phyloP scores from a whole-genome alignment of 1,140 invertebrate species.

The Listronotus oregonensis region DNA sequence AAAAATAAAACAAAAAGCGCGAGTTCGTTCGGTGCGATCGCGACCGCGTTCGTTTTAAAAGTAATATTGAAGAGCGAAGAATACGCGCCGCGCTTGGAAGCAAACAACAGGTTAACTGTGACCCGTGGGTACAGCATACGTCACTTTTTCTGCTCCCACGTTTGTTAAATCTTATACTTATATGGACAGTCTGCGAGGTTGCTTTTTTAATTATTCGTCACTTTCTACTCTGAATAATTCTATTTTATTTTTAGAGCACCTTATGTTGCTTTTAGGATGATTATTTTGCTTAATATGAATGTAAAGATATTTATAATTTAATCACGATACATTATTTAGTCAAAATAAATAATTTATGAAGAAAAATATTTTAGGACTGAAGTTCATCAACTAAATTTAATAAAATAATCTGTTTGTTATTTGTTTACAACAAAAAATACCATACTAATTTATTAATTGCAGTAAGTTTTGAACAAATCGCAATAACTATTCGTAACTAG shows the following conservation, averaged over 20 bases:
- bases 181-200: constrained; percentile 46
- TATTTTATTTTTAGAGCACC: constrained; percentile 15
- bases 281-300: constrained; percentile 5
- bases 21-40: constrained; percentile 34
- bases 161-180: constrained; percentile 47
- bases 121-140: constrained; percentile 37
- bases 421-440: too few relatives aligned
- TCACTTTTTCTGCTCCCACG: constrained; percentile 42
- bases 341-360: too few relatives aligned
- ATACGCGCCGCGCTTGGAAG: constrained; percentile 12
- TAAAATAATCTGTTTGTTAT: too few relatives aligned
- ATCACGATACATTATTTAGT: too few relatives aligned
- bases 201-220: constrained; percentile 35
- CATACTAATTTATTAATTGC: too few relatives aligned
- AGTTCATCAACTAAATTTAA: too few relatives aligned
- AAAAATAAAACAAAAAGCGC: constrained; percentile 39
- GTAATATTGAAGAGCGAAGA: constrained; percentile 34
- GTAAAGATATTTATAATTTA: neutral
- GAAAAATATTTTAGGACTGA: too few relatives aligned
- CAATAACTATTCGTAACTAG: too few relatives aligned
- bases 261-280: constrained; percentile 11
- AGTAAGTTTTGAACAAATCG: too few relatives aligned
- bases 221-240: constrained; percentile 32
- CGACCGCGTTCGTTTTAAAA: constrained; percentile 47
- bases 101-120: constrained; percentile 36